Evolutionary conservation across 2,113 vertebrate species (phyloP).

Genomic region (Balaenoptera acutorostrata): DNA sequence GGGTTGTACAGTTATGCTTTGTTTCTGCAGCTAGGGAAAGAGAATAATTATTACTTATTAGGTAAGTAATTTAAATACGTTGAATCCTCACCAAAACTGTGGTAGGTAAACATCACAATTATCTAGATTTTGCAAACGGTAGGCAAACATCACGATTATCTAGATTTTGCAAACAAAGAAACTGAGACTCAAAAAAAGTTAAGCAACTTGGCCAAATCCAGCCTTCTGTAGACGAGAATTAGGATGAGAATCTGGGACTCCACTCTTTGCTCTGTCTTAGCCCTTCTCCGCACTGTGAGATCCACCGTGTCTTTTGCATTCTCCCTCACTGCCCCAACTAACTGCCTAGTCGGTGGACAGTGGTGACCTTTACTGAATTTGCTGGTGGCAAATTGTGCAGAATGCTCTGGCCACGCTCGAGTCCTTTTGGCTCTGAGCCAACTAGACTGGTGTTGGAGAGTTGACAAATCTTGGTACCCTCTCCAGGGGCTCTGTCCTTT

Average conservation of each 20-base stretch:
- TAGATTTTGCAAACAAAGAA: neutral
- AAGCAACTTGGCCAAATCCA: neutral
- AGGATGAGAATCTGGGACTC: neutral
- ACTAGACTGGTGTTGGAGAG: too few species aligned
- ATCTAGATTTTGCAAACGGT: neutral
- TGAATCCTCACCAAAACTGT: neutral
- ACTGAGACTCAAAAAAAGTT: neutral
- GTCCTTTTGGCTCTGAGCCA: neutral
- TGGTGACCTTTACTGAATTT: neutral
- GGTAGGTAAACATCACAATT: neutral
- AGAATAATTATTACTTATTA: neutral
- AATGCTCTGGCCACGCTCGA: neutral
- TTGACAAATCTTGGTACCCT: neutral
- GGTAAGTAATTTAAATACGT: neutral
- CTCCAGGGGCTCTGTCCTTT: neutral
- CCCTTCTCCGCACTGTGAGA: neutral
- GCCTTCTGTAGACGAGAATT: neutral
- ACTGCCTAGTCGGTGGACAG: neutral
- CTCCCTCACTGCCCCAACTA: neutral
- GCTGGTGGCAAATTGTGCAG: neutral
- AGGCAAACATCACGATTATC: neutral
- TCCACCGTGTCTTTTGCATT: neutral
- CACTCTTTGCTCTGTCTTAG: neutral
- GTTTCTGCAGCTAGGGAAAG: neutral
- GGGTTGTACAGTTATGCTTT: neutral